Conservation (phyloP, 2,797 vertebrate species). For the Microchirus variegatus region DNA sequence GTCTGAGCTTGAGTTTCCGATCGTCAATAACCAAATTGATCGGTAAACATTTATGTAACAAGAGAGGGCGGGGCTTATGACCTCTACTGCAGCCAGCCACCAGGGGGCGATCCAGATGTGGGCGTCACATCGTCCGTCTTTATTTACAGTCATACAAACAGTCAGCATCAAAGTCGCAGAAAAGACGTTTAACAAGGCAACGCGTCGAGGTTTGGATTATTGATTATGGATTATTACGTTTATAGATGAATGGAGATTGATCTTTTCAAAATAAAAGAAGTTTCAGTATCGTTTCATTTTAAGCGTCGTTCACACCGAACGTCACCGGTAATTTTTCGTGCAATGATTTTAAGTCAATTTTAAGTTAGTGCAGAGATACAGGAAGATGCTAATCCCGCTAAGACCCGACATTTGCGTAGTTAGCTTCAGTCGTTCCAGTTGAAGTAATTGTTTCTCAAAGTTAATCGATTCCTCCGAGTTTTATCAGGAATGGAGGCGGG, state of each 20-base stretch:
- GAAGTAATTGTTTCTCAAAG: too few species aligned
- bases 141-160: slow-evolving; percentile 8
- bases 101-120: not conserved
- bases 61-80: not conserved
- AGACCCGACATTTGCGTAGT: too few species aligned
- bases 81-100: not conserved
- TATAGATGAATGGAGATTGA: not conserved
- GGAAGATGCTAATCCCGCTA: too few species aligned
- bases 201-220: slow-evolving; percentile 1
- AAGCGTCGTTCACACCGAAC: slow-evolving; percentile 4
- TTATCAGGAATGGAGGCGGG: too few species aligned
- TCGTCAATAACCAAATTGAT: too few species aligned
- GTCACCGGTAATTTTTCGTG: not conserved
- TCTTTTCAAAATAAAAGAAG: slow-evolving; percentile 8
- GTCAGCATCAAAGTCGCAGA: slow-evolving; percentile 17
- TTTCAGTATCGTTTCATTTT: slow-evolving; percentile 1
- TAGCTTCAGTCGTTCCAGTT: too few species aligned
- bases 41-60: not conserved
- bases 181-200: slow-evolving; percentile 35
- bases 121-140: not conserved
- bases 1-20: too few species aligned
- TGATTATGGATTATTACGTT: slow-evolving; percentile 1
- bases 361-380: not conserved
- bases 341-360: not conserved
- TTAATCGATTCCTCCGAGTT: too few species aligned